Evolutionary conservation across 2,797 vertebrate species (phyloP).

Genomic region (Myotis daubentonii): DNA sequence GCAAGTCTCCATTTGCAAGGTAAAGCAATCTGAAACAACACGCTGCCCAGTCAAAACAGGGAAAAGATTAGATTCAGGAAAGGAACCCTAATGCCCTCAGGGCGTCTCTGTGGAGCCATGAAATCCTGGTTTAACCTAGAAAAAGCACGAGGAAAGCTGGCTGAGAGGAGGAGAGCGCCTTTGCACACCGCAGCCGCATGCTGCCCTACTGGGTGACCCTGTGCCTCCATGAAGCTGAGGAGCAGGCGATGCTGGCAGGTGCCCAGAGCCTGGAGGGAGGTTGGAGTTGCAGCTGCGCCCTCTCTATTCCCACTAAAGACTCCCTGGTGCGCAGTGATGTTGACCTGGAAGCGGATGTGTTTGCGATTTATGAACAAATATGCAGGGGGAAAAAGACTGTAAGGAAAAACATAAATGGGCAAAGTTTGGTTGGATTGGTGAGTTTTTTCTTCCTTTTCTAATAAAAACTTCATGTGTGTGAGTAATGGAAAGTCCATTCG

Average conservation of each 20-base stretch:
- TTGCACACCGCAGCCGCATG: accelerated
- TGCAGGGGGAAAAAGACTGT: background rate
- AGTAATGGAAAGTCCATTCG: background rate
- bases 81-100: background rate
- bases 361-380: background rate
- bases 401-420: background rate
- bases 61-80: background rate
- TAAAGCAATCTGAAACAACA: background rate
- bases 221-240: background rate
- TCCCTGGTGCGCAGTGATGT: background rate
- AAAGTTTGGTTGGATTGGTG: background rate
- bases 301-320: background rate
- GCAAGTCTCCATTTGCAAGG: background rate
- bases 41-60: background rate
- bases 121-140: background rate
- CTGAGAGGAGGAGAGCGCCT: background rate
- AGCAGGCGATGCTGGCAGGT: too few species aligned
- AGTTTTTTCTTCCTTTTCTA: background rate
- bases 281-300: too few species aligned
- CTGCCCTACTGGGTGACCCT: background rate
- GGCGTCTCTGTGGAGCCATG: background rate
- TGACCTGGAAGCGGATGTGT: background rate
- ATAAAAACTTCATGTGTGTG: background rate
- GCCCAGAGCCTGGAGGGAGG: background rate
- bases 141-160: background rate